A percentile compares a stretch with the other conserved stretches of the same genome.
These are phyloP conservation scores for Tetramorium bicarinatum DNA, from an alignment of 2,888 invertebrate genomes.

Conservation along the genomic window DNA sequence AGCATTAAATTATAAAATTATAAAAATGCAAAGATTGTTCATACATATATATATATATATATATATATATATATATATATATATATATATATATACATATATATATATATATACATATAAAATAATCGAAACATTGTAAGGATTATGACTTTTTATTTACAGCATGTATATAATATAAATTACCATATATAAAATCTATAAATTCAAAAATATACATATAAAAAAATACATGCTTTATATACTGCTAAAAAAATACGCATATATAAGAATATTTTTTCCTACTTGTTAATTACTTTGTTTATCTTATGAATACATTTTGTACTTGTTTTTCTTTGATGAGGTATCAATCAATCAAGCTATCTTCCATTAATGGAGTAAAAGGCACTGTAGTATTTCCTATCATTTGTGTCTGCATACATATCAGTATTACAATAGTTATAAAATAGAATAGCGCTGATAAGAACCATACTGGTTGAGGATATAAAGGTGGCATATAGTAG, in stretches of 20 bases:
- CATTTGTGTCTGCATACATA: conserved; percentile 70
- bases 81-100: too few relatives aligned
- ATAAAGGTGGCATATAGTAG: conserved; percentile 80
- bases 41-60: too few relatives aligned
- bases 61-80: too few relatives aligned
- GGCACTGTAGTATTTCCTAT: conserved; percentile 34
- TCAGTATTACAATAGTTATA: conserved; percentile 71
- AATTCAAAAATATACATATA: background rate
- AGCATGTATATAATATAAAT: background rate
- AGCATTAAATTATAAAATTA: too few relatives aligned
- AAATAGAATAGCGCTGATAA: conserved; percentile 75
- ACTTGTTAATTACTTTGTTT: background rate
- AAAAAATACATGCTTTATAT: background rate
- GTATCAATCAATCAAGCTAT: conserved; percentile 20
- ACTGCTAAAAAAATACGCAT: background rate
- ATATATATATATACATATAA: too few relatives aligned
- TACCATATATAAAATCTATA: background rate
- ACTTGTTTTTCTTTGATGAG: background rate
- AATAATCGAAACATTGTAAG: background rate
- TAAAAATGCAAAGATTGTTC: too few relatives aligned
- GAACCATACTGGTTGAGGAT: conserved; percentile 82
- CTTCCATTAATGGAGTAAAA: conserved; percentile 60
- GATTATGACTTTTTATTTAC: background rate
- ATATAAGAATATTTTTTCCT: background rate
- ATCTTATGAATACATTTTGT: background rate